phyloP scores from a whole-genome alignment of 2,797 vertebrate genomes.

The Typhlichthys eigenmanni region DNA sequence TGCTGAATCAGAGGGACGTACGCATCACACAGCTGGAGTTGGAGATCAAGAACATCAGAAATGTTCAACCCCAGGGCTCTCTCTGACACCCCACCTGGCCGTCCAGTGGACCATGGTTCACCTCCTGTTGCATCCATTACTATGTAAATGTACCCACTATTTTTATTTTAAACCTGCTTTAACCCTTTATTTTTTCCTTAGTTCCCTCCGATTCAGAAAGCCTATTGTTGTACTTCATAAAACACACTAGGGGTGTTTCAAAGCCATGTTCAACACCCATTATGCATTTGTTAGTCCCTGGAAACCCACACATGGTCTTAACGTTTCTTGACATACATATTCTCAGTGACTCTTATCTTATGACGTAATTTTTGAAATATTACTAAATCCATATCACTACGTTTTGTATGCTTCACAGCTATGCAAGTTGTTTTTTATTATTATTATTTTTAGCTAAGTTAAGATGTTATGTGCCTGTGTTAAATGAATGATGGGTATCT shows the following conservation, averaged over 20 bases:
- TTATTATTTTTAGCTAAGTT: conserved; percentile 34
- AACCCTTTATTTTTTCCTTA: conserved; percentile 13
- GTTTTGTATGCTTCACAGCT: conserved; percentile 67
- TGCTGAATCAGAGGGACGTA: conserved; percentile 86
- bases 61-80: conserved; percentile 46
- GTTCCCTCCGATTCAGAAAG: background rate
- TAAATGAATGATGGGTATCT: conserved; percentile 35
- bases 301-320: conserved; percentile 34
- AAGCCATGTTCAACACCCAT: conserved; percentile 25
- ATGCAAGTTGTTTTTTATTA: conserved; percentile 62
- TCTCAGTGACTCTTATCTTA: background rate
- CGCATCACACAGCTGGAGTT: conserved; percentile 89
- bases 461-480: conserved; percentile 30
- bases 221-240: conserved; percentile 5
- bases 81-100: conserved; percentile 58
- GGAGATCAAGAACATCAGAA: conserved; percentile 86
- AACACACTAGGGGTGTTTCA: conserved; percentile 34
- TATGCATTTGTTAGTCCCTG: conserved; percentile 3
- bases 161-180: conserved; percentile 10
- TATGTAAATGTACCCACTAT: conserved; percentile 24
- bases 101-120: conserved; percentile 19
- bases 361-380: conserved; percentile 30
- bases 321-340: conserved; percentile 14
- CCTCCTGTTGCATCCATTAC: conserved; percentile 18
- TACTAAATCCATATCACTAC: conserved; percentile 46